phyloP scores from a whole-genome alignment of 2,113 vertebrate genomes.

The Amazona vittata region DNA sequence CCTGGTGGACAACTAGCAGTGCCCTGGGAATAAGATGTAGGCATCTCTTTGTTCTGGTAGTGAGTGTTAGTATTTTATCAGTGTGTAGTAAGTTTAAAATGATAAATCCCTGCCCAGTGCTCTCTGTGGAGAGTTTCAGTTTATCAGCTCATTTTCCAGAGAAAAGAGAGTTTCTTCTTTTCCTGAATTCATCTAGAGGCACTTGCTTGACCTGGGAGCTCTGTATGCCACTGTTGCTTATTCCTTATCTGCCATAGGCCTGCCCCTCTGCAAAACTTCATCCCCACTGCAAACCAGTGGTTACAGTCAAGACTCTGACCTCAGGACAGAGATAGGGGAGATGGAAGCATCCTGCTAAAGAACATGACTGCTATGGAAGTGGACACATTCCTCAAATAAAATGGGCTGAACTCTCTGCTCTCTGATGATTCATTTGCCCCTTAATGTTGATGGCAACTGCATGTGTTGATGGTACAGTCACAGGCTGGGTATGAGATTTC shows the following conservation, averaged over 20 bases:
- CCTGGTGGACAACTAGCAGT: neutral
- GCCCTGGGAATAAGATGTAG: neutral
- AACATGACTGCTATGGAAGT: neutral
- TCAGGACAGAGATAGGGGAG: neutral
- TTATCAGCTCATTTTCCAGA: neutral
- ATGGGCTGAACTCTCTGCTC: neutral
- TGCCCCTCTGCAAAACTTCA: neutral
- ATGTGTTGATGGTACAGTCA: neutral
- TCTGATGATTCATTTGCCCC: neutral
- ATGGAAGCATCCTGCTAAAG: neutral
- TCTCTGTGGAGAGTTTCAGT: neutral
- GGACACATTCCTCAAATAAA: neutral
- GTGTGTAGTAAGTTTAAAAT: neutral
- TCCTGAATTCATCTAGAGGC: neutral
- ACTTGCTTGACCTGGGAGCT: neutral
- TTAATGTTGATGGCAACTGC: neutral
- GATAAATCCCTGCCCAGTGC: neutral
- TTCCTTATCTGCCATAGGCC: neutral
- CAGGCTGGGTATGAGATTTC: neutral
- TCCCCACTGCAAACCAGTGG: neutral
- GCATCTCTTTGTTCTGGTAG: conserved; percentile 33
- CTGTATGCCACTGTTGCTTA: neutral
- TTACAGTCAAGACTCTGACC: neutral
- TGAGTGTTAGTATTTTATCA: neutral
- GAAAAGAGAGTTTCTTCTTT: neutral